A percentile compares a stretch with the other conserved stretches of the same genome.
Conservation (phyloP, 2,797 vertebrate genomes). For the Mus minutoides region DNA sequence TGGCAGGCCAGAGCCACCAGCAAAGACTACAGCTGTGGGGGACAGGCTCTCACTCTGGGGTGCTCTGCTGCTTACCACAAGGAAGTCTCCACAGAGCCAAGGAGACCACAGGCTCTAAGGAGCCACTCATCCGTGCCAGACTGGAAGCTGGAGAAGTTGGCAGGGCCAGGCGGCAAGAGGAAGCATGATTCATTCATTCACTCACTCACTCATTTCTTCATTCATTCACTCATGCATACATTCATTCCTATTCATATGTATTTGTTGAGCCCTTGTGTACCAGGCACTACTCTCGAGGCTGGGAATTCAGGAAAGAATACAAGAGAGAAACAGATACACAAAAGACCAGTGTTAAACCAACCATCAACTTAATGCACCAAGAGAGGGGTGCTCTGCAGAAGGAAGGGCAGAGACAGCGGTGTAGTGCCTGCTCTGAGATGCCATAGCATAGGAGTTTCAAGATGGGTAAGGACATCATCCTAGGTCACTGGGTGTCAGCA, state of each 20-base stretch:
- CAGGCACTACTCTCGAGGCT: background rate
- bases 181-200: background rate
- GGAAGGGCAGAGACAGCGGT: too few relatives aligned
- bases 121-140: background rate
- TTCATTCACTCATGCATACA: background rate
- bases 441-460: fast-evolving
- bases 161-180: background rate
- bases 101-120: too few relatives aligned
- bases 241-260: background rate
- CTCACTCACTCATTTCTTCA: background rate
- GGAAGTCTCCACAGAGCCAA: background rate
- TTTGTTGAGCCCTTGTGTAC: too few relatives aligned
- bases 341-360: background rate
- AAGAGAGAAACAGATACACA: background rate
- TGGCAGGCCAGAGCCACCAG: fast-evolving
- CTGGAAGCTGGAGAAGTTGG: background rate
- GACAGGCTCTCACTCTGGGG: background rate
- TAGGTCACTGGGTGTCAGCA: background rate
- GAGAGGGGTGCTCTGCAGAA: background rate
- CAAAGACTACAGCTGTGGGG: background rate
- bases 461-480: background rate
- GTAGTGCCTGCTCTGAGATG: background rate
- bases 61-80: background rate
- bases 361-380: fast-evolving
- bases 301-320: background rate